Conservation (phyloP, 2,888 invertebrate genomes). For the Cinara cedri region DNA sequence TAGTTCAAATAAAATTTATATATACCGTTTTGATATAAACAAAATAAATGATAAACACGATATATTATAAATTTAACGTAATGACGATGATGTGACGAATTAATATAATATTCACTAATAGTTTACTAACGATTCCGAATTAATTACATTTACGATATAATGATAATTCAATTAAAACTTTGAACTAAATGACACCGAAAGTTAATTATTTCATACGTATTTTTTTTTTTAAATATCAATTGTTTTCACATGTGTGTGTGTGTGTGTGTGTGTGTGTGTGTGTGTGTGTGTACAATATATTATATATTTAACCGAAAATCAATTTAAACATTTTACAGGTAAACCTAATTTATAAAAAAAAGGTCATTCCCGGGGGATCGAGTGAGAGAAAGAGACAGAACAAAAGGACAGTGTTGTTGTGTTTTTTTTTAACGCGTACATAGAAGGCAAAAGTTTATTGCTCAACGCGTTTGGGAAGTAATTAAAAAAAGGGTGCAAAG, state of each 20-base stretch:
- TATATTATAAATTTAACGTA: not conserved
- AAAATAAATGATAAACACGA: not conserved
- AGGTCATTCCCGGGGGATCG: slow-evolving; percentile 39
- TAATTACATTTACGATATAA: not conserved
- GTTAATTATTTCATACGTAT: slow-evolving; percentile 2
- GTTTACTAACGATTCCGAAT: not conserved
- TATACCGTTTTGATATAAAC: slow-evolving; percentile 26
- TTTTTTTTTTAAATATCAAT: slow-evolving; percentile 34
- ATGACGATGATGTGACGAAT: not conserved
- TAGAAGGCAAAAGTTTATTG: slow-evolving; percentile 53
- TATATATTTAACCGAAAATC: slow-evolving; percentile 29
- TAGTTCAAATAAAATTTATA: not conserved
- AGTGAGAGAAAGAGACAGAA: not conserved
- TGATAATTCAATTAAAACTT: not conserved
- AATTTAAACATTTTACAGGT: slow-evolving; percentile 47
- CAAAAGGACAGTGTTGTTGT: slow-evolving; percentile 40
- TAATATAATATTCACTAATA: not conserved
- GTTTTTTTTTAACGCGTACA: slow-evolving; percentile 19
- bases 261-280: too few species aligned
- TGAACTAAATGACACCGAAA: not conserved
- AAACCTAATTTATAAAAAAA: slow-evolving; percentile 43
- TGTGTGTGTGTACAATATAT: too few species aligned
- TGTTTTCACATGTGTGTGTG: too few species aligned
- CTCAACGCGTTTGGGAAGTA: slow-evolving; percentile 46
- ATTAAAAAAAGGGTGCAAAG: slow-evolving; percentile 56